Base-by-base conservation (phyloP, 1,140 invertebrate species). In the Bombus difficillimus region DNA sequence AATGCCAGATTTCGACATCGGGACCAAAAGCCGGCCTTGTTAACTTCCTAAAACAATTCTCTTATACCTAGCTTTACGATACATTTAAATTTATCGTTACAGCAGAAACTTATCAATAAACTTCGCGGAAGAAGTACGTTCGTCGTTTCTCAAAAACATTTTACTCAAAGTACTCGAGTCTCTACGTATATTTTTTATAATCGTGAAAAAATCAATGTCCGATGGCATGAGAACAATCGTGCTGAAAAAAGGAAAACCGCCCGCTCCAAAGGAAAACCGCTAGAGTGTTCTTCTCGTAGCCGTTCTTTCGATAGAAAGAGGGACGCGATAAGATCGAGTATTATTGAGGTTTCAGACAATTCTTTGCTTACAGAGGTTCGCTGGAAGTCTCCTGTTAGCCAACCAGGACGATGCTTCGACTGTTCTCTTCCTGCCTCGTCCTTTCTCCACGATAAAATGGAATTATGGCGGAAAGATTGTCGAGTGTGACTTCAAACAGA, bases 391-490 rank as follows among this genome's bases (percentile, higher is more conserved):
- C 13, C 72, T 62, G 53, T 66, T 83, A 34, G 41, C n/a, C 25
- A 43, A 22, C n/a, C 41, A 66, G n/a, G 37, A 64, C 53, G 76
- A 78, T 78, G 22, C 57, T 39, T 43, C 59, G 62, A 79, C 41
- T 68, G 77, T 69, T 80, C 57, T 22, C 41, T 64, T 41, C 37
- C 81, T 39, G 81, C 3, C 41, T 37, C 37, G 66, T 37, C 57
- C 80, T 34, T 66, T 83, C 39, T 39, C 32, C 15, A 8, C 71
- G 81, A 73, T 83, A 66, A 75, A 75, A 73, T 72, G 68, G 47
- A 81, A 83, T 73, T 83, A 83, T 75, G 25, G 81, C 81, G 34
- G 72, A 75, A 83, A 83, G 81, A 83, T 83, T 75, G 71, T 62
- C 41, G 72, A 83, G 81, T 62, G 81, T 75, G 57, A 64, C 72